Percentiles rank a stretch among this genome's conserved stretches.
These are phyloP conservation scores for Phyllotis vaccarum DNA, from an alignment of 2,797 vertebrate species.

Conservation along the genomic window DNA sequence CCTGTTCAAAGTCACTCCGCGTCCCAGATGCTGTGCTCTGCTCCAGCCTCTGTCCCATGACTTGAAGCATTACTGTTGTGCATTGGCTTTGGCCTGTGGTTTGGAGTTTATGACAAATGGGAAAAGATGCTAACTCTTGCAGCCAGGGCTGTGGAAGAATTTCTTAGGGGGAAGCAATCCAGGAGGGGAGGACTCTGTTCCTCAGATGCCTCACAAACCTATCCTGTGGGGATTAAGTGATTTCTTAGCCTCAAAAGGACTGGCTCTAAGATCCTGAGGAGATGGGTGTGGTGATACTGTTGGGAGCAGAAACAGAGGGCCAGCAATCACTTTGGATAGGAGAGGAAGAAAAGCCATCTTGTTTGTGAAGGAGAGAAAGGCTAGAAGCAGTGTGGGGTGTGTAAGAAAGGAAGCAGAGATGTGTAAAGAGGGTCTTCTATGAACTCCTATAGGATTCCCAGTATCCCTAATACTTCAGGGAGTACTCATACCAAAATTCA, in stretches of 20 bases:
- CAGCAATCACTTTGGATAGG: neutral
- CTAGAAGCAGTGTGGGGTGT: neutral
- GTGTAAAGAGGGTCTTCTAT: neutral
- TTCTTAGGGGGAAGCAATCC: neutral
- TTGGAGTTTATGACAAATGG: slow-evolving; percentile 48
- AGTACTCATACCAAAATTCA: neutral
- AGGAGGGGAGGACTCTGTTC: neutral
- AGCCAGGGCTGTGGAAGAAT: neutral
- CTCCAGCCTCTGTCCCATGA: neutral
- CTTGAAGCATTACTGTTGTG: neutral
- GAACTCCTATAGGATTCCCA: neutral
- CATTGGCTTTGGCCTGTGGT: slow-evolving; percentile 36
- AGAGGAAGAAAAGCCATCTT: neutral
- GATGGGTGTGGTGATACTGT: too few species aligned
- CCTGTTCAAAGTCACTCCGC: neutral
- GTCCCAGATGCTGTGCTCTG: neutral
- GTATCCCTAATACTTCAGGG: neutral
- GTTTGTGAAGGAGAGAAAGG: neutral
- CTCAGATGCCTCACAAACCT: neutral
- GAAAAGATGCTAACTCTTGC: slow-evolving; percentile 18
- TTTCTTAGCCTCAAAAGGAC: neutral
- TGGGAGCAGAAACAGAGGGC: neutral
- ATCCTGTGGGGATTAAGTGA: neutral
- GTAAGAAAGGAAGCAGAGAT: neutral
- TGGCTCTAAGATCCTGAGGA: neutral